A percentile compares a stretch with the other conserved stretches of the same genome.
Conservation (phyloP, 2,797 vertebrate species). For the Balearica regulorum region DNA sequence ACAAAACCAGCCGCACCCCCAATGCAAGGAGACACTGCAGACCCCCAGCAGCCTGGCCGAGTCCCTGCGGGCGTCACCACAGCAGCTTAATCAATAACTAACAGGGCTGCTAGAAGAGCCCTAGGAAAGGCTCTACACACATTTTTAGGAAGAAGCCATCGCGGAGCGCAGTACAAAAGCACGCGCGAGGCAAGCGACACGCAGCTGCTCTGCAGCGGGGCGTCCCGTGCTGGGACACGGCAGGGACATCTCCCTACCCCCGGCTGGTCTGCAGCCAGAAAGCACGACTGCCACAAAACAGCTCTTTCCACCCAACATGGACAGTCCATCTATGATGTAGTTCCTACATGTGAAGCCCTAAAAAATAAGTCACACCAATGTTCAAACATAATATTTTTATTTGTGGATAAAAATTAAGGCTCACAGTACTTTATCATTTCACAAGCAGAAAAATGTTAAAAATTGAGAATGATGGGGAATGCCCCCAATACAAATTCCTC, state of each 20-base stretch:
- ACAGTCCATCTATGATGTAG: rapidly evolving
- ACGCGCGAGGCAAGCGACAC: rapidly evolving
- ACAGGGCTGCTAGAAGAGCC: background rate
- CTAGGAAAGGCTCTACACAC: background rate
- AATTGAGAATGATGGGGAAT: constrained; percentile 53
- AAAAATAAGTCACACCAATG: background rate
- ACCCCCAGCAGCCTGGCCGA: background rate
- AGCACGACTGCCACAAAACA: background rate
- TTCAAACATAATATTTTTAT: constrained; percentile 69
- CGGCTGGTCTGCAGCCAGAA: no score
- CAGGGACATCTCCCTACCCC: background rate
- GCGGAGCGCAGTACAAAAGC: background rate
- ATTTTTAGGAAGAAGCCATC: background rate
- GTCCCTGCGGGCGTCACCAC: background rate
- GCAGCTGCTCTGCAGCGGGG: background rate
- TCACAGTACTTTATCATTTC: constrained; percentile 73
- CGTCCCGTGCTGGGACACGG: background rate
- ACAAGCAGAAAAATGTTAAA: constrained; percentile 72
- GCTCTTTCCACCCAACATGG: background rate
- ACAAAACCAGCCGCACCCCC: background rate
- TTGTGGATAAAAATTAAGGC: constrained; percentile 76
- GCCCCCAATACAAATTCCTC: constrained; percentile 59
- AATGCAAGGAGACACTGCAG: rapidly evolving
- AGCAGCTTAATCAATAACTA: no score
- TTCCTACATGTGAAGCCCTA: background rate